phyloP scores from a whole-genome alignment of 2,888 invertebrate genomes.

The Andrena haemorrhoa region DNA sequence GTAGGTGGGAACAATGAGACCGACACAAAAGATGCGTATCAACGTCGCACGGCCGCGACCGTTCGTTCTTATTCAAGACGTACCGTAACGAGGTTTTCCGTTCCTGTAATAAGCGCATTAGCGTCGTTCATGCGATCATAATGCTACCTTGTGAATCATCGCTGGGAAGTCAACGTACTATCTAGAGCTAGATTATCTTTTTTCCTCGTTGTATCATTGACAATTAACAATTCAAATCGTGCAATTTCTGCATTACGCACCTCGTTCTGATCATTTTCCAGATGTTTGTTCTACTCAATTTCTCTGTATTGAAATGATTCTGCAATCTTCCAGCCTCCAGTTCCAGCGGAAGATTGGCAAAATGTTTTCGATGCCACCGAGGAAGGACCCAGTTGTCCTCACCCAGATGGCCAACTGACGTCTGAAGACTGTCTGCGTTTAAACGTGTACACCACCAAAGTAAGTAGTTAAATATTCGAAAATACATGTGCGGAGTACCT shows the following conservation, averaged over 20 bases:
- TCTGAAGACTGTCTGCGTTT: slow-evolving; percentile 89
- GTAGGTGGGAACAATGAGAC: slow-evolving; percentile 4
- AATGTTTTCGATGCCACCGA: slow-evolving; percentile 86
- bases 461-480: slow-evolving; percentile 60
- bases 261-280: not conserved
- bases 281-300: not conserved
- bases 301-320: not conserved
- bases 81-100: slow-evolving; percentile 20
- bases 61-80: not conserved
- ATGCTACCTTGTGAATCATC: slow-evolving; percentile 12
- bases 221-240: not conserved
- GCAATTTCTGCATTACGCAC: no score
- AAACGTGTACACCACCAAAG: slow-evolving; percentile 87
- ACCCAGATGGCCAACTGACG: slow-evolving; percentile 79
- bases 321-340: slow-evolving; percentile 77
- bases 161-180: not conserved
- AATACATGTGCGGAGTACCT: not conserved
- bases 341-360: slow-evolving; percentile 86
- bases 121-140: not conserved
- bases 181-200: not conserved
- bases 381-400: slow-evolving; percentile 88
- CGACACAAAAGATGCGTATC: not conserved
- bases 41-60: not conserved
- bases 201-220: not conserved
- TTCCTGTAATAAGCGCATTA: not conserved